A percentile compares a stretch with the other conserved stretches of the same genome.
Evolutionary conservation across 2,113 vertebrate genomes (phyloP).

Genomic region (Diglossa brunneiventris): DNA sequence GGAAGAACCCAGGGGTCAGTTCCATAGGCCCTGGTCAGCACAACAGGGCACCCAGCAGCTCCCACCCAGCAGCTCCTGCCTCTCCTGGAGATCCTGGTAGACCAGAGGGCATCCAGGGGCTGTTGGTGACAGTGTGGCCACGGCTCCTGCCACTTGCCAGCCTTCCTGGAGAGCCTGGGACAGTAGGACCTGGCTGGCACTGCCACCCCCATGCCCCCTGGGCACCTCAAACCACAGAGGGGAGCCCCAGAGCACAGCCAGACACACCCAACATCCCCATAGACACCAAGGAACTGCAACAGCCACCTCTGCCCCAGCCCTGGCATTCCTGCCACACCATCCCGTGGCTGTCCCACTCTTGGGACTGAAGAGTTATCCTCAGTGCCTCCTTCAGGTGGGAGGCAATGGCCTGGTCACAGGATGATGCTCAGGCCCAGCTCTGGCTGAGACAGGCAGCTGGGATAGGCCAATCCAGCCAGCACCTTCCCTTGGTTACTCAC

Average conservation of each 20-base stretch:
- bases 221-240: neutral
- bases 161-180: neutral
- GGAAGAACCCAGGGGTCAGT: slow-evolving; percentile 8
- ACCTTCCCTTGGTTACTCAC: neutral
- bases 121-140: neutral
- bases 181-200: neutral
- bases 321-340: neutral
- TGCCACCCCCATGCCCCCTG: neutral
- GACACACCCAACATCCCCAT: accelerated
- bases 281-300: neutral
- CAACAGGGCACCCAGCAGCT: accelerated
- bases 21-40: accelerated
- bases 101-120: neutral
- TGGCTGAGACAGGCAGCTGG: neutral
- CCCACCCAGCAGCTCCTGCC: neutral
- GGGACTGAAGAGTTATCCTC: neutral
- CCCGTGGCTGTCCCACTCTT: accelerated
- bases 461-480: neutral
- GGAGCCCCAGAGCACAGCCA: neutral
- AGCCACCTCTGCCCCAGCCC: neutral
- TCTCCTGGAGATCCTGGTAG: neutral
- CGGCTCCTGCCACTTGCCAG: neutral
- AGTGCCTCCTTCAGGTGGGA: neutral
- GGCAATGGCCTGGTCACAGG: neutral
- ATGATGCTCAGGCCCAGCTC: neutral